Evolutionary conservation across 2,888 invertebrate genomes (phyloP), one percentile per base, ranked within the genome.

Genomic region (Hydrotaea cyrtoneurina): DNA sequence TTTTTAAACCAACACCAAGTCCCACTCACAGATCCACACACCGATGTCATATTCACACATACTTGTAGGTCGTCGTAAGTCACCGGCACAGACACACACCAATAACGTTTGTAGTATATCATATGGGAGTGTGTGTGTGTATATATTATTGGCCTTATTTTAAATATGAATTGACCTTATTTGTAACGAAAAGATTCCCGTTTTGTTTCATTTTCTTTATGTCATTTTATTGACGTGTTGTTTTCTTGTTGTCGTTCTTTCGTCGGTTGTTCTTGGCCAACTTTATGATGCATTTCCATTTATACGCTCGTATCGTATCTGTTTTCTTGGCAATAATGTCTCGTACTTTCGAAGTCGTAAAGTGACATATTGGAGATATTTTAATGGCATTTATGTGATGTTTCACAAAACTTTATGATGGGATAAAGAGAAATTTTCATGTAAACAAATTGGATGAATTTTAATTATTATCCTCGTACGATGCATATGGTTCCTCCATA

Each of bases 111-210:
- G 7, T n/a, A 43, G 13, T 1, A 13, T 43, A 10, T 43, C 43
- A 43, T 43, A 10, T 43, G 10, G 10, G 10, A 43, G 43, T 43
- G 43, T 43, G 15, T 13, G 43, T 43, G 11, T 43, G 43, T 15
- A 3, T 13, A 15, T 59, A 26, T 23, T 59, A 59, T 59, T 59
- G 59, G 26, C 26, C 26, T 59, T 59, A 26, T 59, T 59, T 59
- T 26, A 59, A 59, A 59, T 59, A 59, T 59, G 59, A 23, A 59
- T 59, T 59, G 26, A 26, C 59, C 59, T 59, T 59, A 59, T 59
- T 59, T 59, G 59, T 26, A n/a, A 13, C n/a, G 15, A 7, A 50
- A n/a, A 50, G n/a, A 50, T n/a, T 50, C n/a, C n/a, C n/a, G 50
- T 50, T 50, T 13, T n/a, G 50, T 50, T 50, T 50, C 50, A 50